These are phyloP conservation scores for Micrasema longulum DNA, from an alignment of 1,140 invertebrate genomes.

Conservation along the genomic window DNA sequence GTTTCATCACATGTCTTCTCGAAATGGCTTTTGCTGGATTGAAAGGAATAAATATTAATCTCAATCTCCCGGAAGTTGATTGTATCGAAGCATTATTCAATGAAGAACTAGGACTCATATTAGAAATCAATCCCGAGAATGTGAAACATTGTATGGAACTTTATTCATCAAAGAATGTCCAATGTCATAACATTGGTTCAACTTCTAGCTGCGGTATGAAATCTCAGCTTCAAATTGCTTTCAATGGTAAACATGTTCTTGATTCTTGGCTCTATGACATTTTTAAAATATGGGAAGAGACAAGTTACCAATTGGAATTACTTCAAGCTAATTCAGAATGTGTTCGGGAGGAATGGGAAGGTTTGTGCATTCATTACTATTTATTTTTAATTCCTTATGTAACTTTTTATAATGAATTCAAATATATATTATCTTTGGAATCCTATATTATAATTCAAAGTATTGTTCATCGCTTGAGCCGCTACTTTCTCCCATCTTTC, in stretches of 20 bases:
- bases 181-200: slow-evolving; percentile 80
- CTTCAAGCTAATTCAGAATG: slow-evolving; percentile 85
- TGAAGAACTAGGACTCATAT: slow-evolving; percentile 93
- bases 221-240: slow-evolving; percentile 73
- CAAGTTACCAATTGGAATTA: slow-evolving; percentile 90
- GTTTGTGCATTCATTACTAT: slow-evolving; percentile 47
- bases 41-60: slow-evolving; percentile 79
- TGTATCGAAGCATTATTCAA: slow-evolving; percentile 82
- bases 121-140: slow-evolving; percentile 79
- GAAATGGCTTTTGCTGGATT: slow-evolving; percentile 97
- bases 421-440: too few relatives aligned
- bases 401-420: too few relatives aligned
- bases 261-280: slow-evolving; percentile 74
- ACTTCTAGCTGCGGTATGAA: slow-evolving; percentile 75
- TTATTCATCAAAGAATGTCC: slow-evolving; percentile 73
- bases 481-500: too few relatives aligned
- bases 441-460: too few relatives aligned
- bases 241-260: slow-evolving; percentile 73
- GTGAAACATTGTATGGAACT: slow-evolving; percentile 71
- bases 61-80: slow-evolving; percentile 69
- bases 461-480: too few relatives aligned
- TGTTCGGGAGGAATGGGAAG: slow-evolving; percentile 82
- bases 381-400: too few relatives aligned
- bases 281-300: slow-evolving; percentile 93
- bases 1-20: slow-evolving; percentile 87